Evolutionary conservation across 2,888 invertebrate genomes (phyloP).

Genomic region (Flabesymbios commensalis): DNA sequence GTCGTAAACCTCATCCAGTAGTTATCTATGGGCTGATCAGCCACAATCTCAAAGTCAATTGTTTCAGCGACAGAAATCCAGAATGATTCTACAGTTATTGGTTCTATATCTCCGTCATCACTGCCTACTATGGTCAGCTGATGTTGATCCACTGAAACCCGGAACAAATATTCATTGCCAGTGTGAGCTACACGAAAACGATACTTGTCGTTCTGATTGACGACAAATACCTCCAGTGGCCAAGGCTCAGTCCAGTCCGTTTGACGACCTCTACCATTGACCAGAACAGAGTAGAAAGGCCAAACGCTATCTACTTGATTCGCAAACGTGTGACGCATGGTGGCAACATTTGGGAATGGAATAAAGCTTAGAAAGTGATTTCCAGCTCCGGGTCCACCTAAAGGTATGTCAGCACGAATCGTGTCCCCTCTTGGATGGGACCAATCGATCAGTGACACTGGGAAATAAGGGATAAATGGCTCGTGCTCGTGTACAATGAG

Average conservation of each 20-base stretch:
- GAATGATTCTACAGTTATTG: constrained; percentile 19
- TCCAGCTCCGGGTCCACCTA: too few relatives aligned
- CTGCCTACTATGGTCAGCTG: constrained; percentile 18
- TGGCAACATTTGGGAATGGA: too few relatives aligned
- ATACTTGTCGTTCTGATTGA: too few relatives aligned
- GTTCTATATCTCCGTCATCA: constrained; percentile 21
- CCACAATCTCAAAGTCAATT: constrained; percentile 18
- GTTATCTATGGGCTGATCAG: not conserved
- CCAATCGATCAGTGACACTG: constrained; percentile 17
- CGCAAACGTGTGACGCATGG: constrained; percentile 1
- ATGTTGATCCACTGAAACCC: constrained; percentile 25
- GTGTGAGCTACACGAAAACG: constrained; percentile 20
- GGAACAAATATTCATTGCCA: constrained; percentile 12
- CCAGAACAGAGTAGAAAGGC: constrained; percentile 34
- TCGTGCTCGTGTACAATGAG: constrained; percentile 38
- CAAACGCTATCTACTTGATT: not conserved
- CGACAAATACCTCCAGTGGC: too few relatives aligned
- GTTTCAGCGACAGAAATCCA: constrained; percentile 22
- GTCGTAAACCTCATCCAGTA: constrained; percentile 25
- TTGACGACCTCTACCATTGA: constrained; percentile 40
- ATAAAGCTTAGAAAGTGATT: too few relatives aligned
- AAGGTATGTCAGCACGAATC: not conserved
- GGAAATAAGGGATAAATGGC: not conserved
- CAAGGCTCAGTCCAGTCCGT: too few relatives aligned
- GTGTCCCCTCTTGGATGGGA: constrained; percentile 8